Evolutionary conservation across 1,140 invertebrate species (phyloP).

Genomic region (Drosophila triauraria): DNA sequence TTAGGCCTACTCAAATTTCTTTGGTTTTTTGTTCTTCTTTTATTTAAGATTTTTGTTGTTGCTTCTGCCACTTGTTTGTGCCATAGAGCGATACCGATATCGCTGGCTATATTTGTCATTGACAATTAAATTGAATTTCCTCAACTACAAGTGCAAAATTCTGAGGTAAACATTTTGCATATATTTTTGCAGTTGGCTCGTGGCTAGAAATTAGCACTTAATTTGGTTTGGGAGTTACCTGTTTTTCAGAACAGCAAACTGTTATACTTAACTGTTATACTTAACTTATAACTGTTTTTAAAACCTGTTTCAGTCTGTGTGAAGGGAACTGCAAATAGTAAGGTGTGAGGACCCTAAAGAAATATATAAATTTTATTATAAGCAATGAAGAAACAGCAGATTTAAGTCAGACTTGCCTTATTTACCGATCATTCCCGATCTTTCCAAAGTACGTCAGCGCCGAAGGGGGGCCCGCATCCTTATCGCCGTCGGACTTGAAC

Average conservation of each 20-base stretch:
- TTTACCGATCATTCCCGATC: slow-evolving; percentile 15
- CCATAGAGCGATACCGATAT: not conserved
- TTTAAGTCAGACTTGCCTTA: too few relatives aligned
- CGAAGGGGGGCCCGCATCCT: slow-evolving; percentile 29
- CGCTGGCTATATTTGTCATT: slow-evolving; percentile 16
- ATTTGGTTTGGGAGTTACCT: not conserved
- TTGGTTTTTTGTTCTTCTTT: not conserved
- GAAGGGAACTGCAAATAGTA: too few relatives aligned
- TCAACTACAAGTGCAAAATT: not conserved
- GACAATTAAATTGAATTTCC: slow-evolving; percentile 24
- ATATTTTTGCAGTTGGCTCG: slow-evolving; percentile 1
- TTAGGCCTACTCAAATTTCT: slow-evolving; percentile 48
- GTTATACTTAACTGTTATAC: not conserved
- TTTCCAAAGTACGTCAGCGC: slow-evolving; percentile 26
- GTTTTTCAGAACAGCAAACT: not conserved
- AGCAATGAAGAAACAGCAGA: not conserved
- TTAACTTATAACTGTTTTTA: not conserved
- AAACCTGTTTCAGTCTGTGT: too few relatives aligned
- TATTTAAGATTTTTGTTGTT: not conserved
- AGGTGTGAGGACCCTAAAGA: too few relatives aligned
- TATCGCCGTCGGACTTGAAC: slow-evolving; percentile 16
- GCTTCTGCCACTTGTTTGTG: slow-evolving; percentile 3
- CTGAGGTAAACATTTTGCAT: slow-evolving; percentile 12
- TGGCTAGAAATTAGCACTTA: slow-evolving; percentile 10
- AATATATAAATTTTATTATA: too few relatives aligned